Evolutionary conservation across 2,113 vertebrate genomes (phyloP), one percentile per base, ranked within the genome.

Genomic region (Eurystomus gularis): DNA sequence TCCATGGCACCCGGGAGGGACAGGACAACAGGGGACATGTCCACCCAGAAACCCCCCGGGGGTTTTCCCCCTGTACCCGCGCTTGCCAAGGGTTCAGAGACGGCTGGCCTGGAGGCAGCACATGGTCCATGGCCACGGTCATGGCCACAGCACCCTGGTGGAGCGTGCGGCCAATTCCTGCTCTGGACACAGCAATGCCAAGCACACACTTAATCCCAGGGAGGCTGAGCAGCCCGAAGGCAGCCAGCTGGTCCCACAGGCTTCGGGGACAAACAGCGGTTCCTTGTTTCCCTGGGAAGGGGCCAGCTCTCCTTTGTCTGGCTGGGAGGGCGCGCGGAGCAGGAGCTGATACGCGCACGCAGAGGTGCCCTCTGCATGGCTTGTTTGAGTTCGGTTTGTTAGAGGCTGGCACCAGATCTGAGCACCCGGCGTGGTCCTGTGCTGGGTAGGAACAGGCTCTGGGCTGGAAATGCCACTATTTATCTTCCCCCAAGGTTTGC

Each of bases 51-150:
- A 61, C 18, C 20, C 9, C n/a, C 8, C 10, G 2, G 10, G 5
- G 0, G n/a, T n/a, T 24, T 57, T 80, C 58, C 37, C 31, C 9
- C 25, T 2, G 0, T 5, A 3, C 2, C 1, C 58, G 40, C 1
- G 21, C 39, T 70, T 73, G n/a, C 29, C 46, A 5, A 20, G 11
- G 14, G 3, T 40, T 57, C 4, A 5, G n/a, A 20, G 52, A 39
- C 24, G 12, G 14, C 37, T 19, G n/a, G 48, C 51, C 70, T 6
- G 37, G 7, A 18, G 40, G 24, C 64, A 20, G 52, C 33, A 8
- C 1, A 0, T 1, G 1, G 1, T 15, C 28, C 25, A 13, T 0
- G 2, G 52, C 17, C 31, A 23, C 11, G 10, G 52, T 15, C 31
- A 23, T 6, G 10, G 35, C 21, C 68, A 73, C 10, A 4, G 51